phyloP scores from a whole-genome alignment of 2,888 invertebrate genomes.

The Apamea sordens region DNA sequence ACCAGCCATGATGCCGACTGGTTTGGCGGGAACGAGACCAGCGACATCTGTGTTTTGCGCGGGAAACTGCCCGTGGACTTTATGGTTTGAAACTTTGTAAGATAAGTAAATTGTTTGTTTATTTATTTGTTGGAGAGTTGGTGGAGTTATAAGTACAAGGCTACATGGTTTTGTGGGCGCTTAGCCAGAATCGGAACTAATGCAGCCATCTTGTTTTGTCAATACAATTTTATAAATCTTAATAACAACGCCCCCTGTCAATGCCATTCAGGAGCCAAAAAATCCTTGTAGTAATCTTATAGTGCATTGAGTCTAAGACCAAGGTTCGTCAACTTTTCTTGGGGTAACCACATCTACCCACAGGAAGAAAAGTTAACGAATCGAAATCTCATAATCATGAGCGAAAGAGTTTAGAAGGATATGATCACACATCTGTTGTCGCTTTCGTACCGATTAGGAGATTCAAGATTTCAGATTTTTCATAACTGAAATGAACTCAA shows the following conservation, averaged over 20 bases:
- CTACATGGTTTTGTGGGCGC: background rate
- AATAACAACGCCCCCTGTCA: background rate
- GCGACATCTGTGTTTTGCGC: conserved; percentile 59
- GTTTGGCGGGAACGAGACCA: conserved; percentile 56
- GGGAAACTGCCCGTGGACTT: conserved; percentile 13
- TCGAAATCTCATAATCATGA: too few relatives aligned
- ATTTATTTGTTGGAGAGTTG: background rate
- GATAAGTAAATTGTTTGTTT: background rate
- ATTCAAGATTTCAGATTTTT: background rate
- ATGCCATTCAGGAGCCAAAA: background rate
- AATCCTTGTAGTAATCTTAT: background rate
- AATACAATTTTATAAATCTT: background rate
- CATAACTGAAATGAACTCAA: too few relatives aligned
- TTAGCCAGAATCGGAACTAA: background rate
- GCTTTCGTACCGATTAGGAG: background rate
- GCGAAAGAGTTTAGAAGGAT: too few relatives aligned
- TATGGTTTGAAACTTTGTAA: conserved; percentile 18
- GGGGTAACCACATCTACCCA: too few relatives aligned
- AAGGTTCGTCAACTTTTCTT: too few relatives aligned
- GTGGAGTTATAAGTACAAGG: background rate
- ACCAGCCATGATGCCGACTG: conserved; percentile 62
- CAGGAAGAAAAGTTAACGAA: too few relatives aligned
- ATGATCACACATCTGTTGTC: too few relatives aligned
- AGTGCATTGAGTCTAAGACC: too few relatives aligned
- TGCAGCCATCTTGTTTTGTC: background rate